These are phyloP conservation scores for Drosophila murphyi DNA, from an alignment of 1,140 invertebrate genomes.

Conservation along the genomic window DNA sequence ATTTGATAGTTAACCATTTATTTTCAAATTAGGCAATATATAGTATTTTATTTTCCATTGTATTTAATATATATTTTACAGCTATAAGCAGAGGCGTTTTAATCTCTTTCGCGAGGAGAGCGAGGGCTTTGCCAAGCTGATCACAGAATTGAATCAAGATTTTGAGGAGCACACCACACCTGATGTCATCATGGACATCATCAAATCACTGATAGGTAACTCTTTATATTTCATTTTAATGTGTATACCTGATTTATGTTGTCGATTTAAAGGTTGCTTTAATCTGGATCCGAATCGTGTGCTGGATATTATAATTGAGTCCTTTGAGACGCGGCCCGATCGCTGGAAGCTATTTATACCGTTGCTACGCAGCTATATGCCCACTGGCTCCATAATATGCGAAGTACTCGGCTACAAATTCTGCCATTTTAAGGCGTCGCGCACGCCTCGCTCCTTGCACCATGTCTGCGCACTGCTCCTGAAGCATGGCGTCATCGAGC, in stretches of 20 bases:
- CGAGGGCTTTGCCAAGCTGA: constrained; percentile 99
- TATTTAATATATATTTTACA: constrained; percentile 80
- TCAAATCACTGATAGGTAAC: constrained; percentile 96
- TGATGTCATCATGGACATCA: constrained; percentile 90
- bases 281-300: constrained; percentile 99
- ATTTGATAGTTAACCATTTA: background rate
- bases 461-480: constrained; percentile 95
- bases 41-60: background rate
- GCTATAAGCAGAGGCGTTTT: constrained; percentile 99
- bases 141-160: constrained; percentile 97
- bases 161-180: constrained; percentile 88
- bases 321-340: constrained; percentile 95
- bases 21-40: no score
- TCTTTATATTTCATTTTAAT: background rate
- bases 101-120: constrained; percentile 99
- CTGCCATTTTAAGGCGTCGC: constrained; percentile 89
- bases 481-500: constrained; percentile 92
- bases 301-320: constrained; percentile 97
- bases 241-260: background rate
- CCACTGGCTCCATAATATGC: constrained; percentile 92
- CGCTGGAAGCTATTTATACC: constrained; percentile 92
- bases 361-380: constrained; percentile 93
- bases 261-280: constrained; percentile 93
- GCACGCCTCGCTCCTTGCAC: constrained; percentile 93
- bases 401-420: constrained; percentile 98